phyloP scores from a whole-genome alignment of 2,888 invertebrate genomes.

The Conomelus anceps region DNA sequence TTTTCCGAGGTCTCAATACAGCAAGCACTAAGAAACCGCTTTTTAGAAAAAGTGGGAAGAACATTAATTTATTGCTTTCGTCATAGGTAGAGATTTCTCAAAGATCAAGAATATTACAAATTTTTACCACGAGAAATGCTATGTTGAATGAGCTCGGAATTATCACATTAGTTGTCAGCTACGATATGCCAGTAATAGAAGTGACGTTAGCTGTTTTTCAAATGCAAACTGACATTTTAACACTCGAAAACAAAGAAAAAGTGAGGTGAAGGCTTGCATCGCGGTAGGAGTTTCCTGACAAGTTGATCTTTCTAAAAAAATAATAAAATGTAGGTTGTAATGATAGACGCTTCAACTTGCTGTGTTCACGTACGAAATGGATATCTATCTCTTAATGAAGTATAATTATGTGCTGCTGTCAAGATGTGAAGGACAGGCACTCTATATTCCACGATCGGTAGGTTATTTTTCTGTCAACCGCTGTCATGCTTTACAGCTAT shows the following conservation, averaged over 20 bases:
- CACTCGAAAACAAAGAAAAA: not conserved
- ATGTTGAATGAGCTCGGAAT: not conserved
- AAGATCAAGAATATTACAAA: not conserved
- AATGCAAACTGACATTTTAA: not conserved
- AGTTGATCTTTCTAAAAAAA: not conserved
- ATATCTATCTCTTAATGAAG: not conserved
- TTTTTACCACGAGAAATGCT: not conserved
- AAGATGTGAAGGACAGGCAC: not conserved
- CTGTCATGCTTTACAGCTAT: not conserved
- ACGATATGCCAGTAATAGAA: not conserved
- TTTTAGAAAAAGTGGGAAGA: no score
- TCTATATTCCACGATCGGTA: not conserved
- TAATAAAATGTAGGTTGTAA: not conserved
- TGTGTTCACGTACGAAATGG: not conserved
- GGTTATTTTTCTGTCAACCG: not conserved
- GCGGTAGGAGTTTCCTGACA: not conserved
- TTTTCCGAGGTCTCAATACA: no score
- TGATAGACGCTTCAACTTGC: not conserved
- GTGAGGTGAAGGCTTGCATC: not conserved
- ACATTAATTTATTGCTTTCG: no score
- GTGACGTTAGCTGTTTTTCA: not conserved
- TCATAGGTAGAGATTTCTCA: not conserved
- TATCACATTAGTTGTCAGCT: not conserved
- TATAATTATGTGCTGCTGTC: not conserved
- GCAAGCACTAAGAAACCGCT: no score